Base-by-base conservation (phyloP, 1,140 invertebrate species). In the Cecropterus lyciades region DNA sequence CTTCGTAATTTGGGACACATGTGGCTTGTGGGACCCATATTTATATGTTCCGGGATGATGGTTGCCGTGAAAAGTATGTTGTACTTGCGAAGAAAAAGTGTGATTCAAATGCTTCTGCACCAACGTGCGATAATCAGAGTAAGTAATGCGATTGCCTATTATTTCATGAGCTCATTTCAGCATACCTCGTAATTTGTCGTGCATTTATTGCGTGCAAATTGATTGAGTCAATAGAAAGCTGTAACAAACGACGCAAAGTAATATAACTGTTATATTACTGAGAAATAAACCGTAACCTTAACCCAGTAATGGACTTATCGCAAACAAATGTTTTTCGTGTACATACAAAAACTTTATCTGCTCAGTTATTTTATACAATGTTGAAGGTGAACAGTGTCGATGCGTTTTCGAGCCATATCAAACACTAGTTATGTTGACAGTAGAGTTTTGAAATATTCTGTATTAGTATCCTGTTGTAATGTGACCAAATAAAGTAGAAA, bases 11-110 rank as follows among this genome's bases (percentile, higher is more conserved):
- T 95, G 51, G 94, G 94, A 57, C 94, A 95, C 84, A 95, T 95
- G 94, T 95, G 95, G 95, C 89, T 95, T 6, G 94, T 95, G 14
- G 95, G 95, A 67, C 95, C 95, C 10, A 94, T 95, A 77, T 95
- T 95, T 82, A 95, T 95, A 69, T 94, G 94, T 86, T 95, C 94
- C 40, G 95, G 94, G 52, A 93, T 95, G 71, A 95, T 95, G 94
- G 93, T 95, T 33, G 95, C 94, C 48, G 94, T 95, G 1, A 95
- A 95, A 79, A 95, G 94, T 76, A 94, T 95, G 88, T 80, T 95
- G 30, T 95, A 95, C 83, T 86, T 95, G 49, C 84, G 95, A 70
- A 93, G 94, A 80, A 95, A 95, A 80, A 95, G 94, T 77, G 93
- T 95, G 42, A 94, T 95, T 59, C 93, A 95, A 81, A 94, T 95